Evolutionary conservation across 2,888 invertebrate species (phyloP).

Genomic region (Dryococelus australis): DNA sequence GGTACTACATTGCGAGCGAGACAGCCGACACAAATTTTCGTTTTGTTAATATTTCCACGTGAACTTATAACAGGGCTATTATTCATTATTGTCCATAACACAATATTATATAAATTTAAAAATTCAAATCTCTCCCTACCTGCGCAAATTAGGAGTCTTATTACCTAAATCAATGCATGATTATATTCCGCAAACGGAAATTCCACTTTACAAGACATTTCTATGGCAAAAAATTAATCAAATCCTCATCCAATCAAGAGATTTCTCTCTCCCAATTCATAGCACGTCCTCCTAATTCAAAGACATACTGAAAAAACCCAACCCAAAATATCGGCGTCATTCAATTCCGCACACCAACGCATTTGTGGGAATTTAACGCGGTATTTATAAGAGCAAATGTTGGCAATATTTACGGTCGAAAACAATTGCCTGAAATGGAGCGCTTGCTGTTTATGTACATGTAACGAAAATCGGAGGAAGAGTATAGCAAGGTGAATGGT

Average conservation of each 20-base stretch:
- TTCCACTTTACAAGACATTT: not conserved
- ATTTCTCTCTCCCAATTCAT: not conserved
- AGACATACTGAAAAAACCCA: not conserved
- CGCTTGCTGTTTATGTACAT: conserved; percentile 11
- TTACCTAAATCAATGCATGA: not conserved
- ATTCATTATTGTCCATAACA: too few species aligned
- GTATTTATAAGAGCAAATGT: not conserved
- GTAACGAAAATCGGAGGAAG: not conserved
- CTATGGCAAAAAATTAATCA: not conserved
- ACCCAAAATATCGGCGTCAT: not conserved
- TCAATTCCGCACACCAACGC: not conserved
- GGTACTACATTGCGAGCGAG: too few species aligned
- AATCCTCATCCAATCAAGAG: not conserved
- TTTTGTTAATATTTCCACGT: too few species aligned
- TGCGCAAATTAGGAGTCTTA: not conserved
- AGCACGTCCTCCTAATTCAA: conserved; percentile 6
- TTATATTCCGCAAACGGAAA: not conserved
- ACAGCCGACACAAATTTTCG: too few species aligned
- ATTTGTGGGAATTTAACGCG: not conserved
- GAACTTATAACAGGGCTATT: too few species aligned
- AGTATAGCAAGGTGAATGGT: not conserved
- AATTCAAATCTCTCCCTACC: not conserved
- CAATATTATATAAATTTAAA: not conserved
- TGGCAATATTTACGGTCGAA: not conserved
- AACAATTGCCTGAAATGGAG: not conserved